Base-by-base conservation (phyloP, 2,888 invertebrate species). In the Leucophora obtusa region DNA sequence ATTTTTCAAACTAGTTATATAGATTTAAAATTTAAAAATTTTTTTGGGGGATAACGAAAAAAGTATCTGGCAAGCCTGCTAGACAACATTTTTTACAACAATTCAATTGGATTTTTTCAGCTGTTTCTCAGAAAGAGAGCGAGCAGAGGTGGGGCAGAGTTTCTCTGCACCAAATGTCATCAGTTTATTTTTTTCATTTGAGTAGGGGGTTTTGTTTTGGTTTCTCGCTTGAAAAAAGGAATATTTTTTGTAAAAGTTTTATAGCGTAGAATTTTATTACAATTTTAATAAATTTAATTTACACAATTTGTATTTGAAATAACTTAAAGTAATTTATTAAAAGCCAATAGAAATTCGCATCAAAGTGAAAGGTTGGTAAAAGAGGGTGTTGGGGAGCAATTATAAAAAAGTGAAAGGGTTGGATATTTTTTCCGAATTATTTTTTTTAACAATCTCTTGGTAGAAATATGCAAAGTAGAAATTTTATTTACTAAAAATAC, bases 171-270 rank as follows among this genome's bases (percentile, higher is more conserved):
- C 43, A 78, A 72, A 68, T 58, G 78, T 69, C 73, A 79, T 62
- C 63, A 73, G 51, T 47, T 11, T 21, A 6, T 69, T 62, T 35
- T 56, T 21, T 66, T 70, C 58, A 51, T 53, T 65, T 43, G 5
- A 14, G 17, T 38, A 17, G 62, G 35, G 43, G 60, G 66, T 43
- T 80, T 76, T 80, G 79, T 79, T 79, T 76, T 80, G 71, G 51
- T 76, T 72, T 71, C 33, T 21, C 43, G 18, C 18, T 43, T 5
- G 17, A 56, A 28, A 28, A 28, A 6, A 28, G 43, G 0, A 33
- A 51, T 18, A 28, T 5, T 7, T 33, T 28, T 7, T 24, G 17
- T 8, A 60, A 38, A 59, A 38, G n/a, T 6, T 28, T 6, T 1
- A 28, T 6, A 24, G 24, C 5, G 24, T 24, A 6, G 28, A 28